Evolutionary conservation across 2,888 invertebrate species (phyloP).

Genomic region (Brachyptera risi): DNA sequence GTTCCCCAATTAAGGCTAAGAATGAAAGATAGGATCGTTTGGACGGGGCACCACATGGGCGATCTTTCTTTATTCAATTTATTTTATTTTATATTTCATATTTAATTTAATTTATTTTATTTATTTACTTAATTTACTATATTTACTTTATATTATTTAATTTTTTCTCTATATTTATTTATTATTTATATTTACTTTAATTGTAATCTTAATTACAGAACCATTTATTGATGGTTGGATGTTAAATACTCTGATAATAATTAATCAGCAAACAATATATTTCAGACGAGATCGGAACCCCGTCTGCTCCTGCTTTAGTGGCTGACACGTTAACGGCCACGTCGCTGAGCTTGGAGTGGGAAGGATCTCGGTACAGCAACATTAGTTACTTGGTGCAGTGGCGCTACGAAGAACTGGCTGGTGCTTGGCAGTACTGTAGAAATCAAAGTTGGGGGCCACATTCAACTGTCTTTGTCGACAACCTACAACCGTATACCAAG

Average conservation of each 20-base stretch:
- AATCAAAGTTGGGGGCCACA: constrained; percentile 62
- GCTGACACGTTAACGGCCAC: constrained; percentile 72
- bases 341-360: constrained; percentile 76
- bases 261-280: not conserved
- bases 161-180: too few relatives aligned
- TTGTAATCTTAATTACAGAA: too few relatives aligned
- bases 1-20: too few relatives aligned
- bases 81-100: too few relatives aligned
- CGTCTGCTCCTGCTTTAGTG: constrained; percentile 70
- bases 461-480: constrained; percentile 65
- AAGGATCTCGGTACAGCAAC: constrained; percentile 44
- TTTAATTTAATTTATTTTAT: too few relatives aligned
- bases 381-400: constrained; percentile 63
- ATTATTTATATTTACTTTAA: too few relatives aligned
- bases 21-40: too few relatives aligned
- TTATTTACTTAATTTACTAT: too few relatives aligned
- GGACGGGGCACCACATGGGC: too few relatives aligned
- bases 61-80: too few relatives aligned
- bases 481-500: constrained; percentile 81
- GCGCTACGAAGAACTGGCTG: constrained; percentile 65
- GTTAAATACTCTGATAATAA: not conserved
- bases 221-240: too few relatives aligned
- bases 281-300: constrained; percentile 61
- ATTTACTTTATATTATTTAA: too few relatives aligned
- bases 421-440: constrained; percentile 78